Conservation (phyloP, 1,140 invertebrate genomes). For the Hetaerina americana region DNA sequence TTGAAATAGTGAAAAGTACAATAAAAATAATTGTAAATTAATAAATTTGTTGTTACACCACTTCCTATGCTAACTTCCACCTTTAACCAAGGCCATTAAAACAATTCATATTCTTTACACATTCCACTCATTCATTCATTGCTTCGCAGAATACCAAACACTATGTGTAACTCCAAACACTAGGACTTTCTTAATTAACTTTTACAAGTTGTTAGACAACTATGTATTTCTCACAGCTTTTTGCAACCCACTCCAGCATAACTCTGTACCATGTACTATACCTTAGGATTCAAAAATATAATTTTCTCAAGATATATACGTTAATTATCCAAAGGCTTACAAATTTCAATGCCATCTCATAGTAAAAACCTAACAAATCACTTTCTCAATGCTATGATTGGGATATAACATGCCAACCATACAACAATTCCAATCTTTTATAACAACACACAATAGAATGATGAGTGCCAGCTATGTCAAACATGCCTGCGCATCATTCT, state of each 20-base stretch:
- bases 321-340: neutral
- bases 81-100: neutral
- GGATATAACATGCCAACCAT: neutral
- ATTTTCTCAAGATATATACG: neutral
- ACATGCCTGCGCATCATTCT: neutral
- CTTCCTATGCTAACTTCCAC: neutral
- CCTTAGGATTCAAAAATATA: neutral
- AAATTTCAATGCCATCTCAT: neutral
- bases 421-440: neutral
- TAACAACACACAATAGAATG: neutral
- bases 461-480: neutral
- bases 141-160: neutral
- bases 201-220: neutral
- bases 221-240: neutral
- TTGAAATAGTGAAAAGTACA: neutral
- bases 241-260: neutral
- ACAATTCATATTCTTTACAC: neutral
- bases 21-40: constrained; percentile 1
- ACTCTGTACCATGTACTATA: neutral
- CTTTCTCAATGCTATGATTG: neutral
- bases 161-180: neutral
- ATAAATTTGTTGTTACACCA: neutral
- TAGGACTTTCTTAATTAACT: neutral
- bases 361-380: neutral
- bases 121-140: neutral